A percentile compares a stretch with the other conserved stretches of the same genome.
These are phyloP conservation scores for Cyanocitta stelleri DNA, from an alignment of 2,113 vertebrate genomes.

Conservation along the genomic window DNA sequence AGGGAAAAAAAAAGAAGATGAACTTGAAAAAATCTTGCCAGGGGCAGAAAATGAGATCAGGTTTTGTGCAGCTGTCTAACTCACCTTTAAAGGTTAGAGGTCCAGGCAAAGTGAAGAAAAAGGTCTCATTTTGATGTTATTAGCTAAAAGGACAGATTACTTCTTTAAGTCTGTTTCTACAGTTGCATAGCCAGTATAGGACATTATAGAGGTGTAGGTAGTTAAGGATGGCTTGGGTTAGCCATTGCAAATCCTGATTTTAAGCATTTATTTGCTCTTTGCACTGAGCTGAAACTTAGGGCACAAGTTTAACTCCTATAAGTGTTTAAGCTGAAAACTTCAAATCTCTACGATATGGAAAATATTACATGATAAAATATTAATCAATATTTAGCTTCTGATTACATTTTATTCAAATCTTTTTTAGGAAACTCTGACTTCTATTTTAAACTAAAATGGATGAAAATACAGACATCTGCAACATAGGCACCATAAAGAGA, in stretches of 20 bases:
- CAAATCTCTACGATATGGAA: not conserved
- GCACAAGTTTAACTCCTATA: not conserved
- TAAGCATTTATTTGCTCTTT: slow-evolving; percentile 12
- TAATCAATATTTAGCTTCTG: not conserved
- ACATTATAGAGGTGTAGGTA: slow-evolving; percentile 16
- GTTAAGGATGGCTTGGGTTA: slow-evolving; percentile 33
- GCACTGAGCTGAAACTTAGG: not conserved
- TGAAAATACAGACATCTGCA: not conserved
- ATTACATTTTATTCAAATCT: not conserved
- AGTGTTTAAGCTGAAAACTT: not conserved
- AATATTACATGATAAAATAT: not conserved
- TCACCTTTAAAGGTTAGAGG: slow-evolving; percentile 81
- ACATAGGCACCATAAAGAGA: not conserved
- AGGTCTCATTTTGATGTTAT: slow-evolving; percentile 77
- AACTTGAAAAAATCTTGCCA: slow-evolving; percentile 82
- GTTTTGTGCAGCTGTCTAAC: slow-evolving; percentile 79
- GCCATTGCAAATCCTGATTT: slow-evolving; percentile 58
- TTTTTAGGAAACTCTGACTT: not conserved
- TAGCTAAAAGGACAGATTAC: slow-evolving; percentile 73
- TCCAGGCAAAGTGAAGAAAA: slow-evolving; percentile 74
- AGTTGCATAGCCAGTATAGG: slow-evolving; percentile 58
- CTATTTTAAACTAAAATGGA: not conserved
- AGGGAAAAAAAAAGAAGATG: slow-evolving; percentile 74
- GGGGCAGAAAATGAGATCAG: slow-evolving; percentile 82
- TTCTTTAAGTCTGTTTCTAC: slow-evolving; percentile 65